Evolutionary conservation across 1,140 invertebrate genomes (phyloP), one percentile per base, ranked within the genome.

Genomic region (Drosophila pseudoobscura): DNA sequence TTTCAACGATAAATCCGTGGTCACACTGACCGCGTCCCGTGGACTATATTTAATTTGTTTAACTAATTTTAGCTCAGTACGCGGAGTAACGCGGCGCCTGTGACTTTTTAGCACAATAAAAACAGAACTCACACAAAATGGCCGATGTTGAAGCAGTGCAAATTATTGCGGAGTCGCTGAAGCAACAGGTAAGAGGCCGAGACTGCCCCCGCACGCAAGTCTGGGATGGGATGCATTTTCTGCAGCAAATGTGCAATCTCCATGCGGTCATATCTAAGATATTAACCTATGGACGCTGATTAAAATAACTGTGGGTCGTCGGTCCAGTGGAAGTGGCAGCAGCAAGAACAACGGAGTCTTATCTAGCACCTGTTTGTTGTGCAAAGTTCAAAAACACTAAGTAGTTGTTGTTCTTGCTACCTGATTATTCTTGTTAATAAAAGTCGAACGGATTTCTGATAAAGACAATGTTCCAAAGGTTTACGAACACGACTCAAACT

Each of bases 161-260:
- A 78, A 94, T 97, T 64, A 92, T 96, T 61, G 96, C 96, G 0
- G 94, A 96, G 90, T 94, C 95, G 47, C 91, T 97, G 60, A 96
- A 96, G 91, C 92, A 94, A 82, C 96, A 97, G 94, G 96, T 96
- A 92, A 90, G 82, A 44, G 29, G 31, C 31, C 31, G 31, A 9
- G 6, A 8, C 2, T 31, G 31, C 31, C 29, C 31, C 2, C 2
- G 50, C 17, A 43, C 29, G 35, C 31, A 3, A 6, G 31, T 17
- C 55, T 49, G 20, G 22, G 47, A 47, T 49, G 20, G 22, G 47
- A 47, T 43, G 31, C 47, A 35, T 69, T 55, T 39, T 68, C 43
- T 29, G 17, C 26, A 3, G 44, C 22, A 43, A 62, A 15, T 13
- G 29, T 53, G 5, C 3, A 11, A 20, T 20, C 9, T 52, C n/a